Evolutionary conservation across 2,113 vertebrate species (phyloP).

Genomic region (Toxotes jaculatrix): DNA sequence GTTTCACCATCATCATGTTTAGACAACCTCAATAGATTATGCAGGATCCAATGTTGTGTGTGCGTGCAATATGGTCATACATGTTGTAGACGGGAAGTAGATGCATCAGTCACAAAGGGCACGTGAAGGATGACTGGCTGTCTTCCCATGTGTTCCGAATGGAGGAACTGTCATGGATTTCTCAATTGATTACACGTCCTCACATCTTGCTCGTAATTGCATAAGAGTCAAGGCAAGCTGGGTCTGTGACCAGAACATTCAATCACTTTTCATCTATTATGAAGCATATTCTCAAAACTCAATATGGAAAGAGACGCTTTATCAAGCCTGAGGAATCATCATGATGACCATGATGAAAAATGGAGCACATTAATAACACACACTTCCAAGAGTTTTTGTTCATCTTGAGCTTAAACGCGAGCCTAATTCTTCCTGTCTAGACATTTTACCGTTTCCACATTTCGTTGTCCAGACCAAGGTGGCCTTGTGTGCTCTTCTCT

Average conservation of each 20-base stretch:
- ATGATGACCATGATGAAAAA: constrained; percentile 44
- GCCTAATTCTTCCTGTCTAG: not conserved
- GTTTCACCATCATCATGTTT: constrained; percentile 77
- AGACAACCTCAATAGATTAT: constrained; percentile 76
- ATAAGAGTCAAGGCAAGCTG: constrained; percentile 63
- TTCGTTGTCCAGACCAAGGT: not conserved
- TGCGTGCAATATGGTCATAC: constrained; percentile 67
- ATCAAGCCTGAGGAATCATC: constrained; percentile 56
- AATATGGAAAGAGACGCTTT: constrained; percentile 55
- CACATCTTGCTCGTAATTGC: constrained; percentile 69
- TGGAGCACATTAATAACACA: constrained; percentile 48
- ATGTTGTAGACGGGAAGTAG: constrained; percentile 68
- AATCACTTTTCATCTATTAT: constrained; percentile 69
- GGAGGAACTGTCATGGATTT: constrained; percentile 76
- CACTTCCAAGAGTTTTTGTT: constrained; percentile 43
- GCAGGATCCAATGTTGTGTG: constrained; percentile 64
- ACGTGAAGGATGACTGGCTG: constrained; percentile 77
- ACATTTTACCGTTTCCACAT: constrained; percentile 10
- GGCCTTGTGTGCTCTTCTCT: constrained; percentile 16
- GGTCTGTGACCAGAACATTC: constrained; percentile 64
- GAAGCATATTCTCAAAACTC: constrained; percentile 58
- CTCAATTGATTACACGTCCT: constrained; percentile 78
- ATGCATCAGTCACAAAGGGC: constrained; percentile 77
- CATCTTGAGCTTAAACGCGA: constrained; percentile 18
- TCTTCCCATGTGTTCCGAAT: constrained; percentile 70